These are phyloP conservation scores for Pecten maximus DNA, from an alignment of 2,888 invertebrate species.

Conservation along the genomic window DNA sequence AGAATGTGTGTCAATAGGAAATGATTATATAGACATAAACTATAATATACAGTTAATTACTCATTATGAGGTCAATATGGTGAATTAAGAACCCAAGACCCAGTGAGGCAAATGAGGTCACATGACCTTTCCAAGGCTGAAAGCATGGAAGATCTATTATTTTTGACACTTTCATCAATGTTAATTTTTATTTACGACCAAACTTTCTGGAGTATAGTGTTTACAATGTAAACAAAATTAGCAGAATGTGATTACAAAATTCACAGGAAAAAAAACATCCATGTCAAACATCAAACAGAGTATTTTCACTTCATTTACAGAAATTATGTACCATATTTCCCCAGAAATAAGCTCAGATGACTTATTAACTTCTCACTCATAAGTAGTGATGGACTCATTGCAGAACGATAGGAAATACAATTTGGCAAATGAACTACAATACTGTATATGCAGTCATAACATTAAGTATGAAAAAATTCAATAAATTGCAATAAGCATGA, in stretches of 20 bases:
- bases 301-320: too few species aligned
- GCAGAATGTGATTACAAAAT: not conserved
- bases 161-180: not conserved
- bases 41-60: not conserved
- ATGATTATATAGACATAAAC: not conserved
- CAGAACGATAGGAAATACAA: too few species aligned
- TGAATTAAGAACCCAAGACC: not conserved
- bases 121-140: not conserved
- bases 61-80: not conserved
- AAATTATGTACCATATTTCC: too few species aligned
- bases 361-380: too few species aligned
- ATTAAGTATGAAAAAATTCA: too few species aligned
- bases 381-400: too few species aligned
- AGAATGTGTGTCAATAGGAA: not conserved
- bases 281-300: not conserved
- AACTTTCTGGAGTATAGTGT: not conserved
- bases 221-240: not conserved
- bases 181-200: constrained; percentile 4
- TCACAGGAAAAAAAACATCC: not conserved
- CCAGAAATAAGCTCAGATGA: too few species aligned
- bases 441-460: too few species aligned
- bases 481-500: too few species aligned
- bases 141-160: not conserved
- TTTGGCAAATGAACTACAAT: too few species aligned
- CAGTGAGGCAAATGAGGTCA: not conserved